phyloP scores from a whole-genome alignment of 2,113 vertebrate species.

The Ploceus nigricollis region DNA sequence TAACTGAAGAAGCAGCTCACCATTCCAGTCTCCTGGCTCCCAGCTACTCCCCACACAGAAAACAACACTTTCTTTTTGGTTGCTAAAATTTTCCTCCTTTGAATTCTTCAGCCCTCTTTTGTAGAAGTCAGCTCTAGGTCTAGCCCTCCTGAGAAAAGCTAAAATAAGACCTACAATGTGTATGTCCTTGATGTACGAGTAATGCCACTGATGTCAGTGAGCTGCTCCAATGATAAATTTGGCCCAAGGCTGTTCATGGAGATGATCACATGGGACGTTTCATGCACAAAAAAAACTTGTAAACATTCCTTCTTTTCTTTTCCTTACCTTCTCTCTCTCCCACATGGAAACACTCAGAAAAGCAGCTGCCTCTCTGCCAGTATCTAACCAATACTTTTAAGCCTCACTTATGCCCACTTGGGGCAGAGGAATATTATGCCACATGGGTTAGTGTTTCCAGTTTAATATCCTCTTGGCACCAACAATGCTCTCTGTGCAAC shows the following conservation, averaged over 20 bases:
- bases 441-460: neutral
- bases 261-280: slow-evolving; percentile 21
- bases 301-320: slow-evolving; percentile 43
- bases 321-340: neutral
- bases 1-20: neutral
- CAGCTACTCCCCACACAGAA: neutral
- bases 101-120: neutral
- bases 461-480: neutral
- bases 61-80: neutral
- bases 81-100: neutral
- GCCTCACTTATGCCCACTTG: neutral
- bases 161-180: neutral
- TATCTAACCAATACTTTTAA: neutral
- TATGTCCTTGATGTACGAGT: neutral
- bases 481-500: neutral
- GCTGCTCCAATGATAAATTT: slow-evolving; percentile 25
- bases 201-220: neutral
- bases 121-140: neutral
- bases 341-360: neutral
- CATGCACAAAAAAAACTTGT: neutral
- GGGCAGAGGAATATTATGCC: neutral
- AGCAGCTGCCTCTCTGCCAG: neutral
- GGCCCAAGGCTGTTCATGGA: slow-evolving; percentile 27
- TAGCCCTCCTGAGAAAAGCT: slow-evolving; percentile 39
- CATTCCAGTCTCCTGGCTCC: neutral